phyloP scores from a whole-genome alignment of 2,113 vertebrate genomes.

The Potamarius usumacintae region DNA sequence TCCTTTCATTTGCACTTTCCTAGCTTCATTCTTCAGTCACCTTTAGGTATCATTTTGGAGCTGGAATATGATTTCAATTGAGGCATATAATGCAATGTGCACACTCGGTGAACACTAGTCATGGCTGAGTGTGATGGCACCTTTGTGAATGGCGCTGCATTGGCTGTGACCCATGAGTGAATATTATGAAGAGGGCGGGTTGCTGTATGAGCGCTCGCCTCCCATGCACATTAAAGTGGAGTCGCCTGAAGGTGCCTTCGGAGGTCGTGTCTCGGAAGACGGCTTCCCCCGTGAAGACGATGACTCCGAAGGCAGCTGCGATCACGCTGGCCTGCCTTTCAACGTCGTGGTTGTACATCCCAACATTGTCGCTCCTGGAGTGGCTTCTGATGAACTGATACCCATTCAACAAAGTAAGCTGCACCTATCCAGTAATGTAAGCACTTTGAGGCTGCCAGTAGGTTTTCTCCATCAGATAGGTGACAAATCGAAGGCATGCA shows the following conservation, averaged over 20 bases:
- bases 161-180: constrained; percentile 76
- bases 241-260: constrained; percentile 78
- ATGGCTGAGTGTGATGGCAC: constrained; percentile 37
- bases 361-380: constrained; percentile 75
- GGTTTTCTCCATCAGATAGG: background rate
- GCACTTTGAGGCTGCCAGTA: background rate
- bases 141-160: constrained; percentile 64
- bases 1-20: background rate
- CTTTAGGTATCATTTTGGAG: background rate
- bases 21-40: background rate
- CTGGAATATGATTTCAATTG: constrained; percentile 14
- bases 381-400: constrained; percentile 75
- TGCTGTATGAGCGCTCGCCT: constrained; percentile 81
- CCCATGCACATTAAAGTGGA: constrained; percentile 83
- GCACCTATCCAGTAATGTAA: background rate
- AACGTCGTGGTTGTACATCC: constrained; percentile 81
- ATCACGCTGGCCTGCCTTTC: constrained; percentile 76
- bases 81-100: constrained; percentile 2
- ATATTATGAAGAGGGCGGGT: constrained; percentile 80
- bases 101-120: constrained; percentile 24
- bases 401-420: constrained; percentile 76
- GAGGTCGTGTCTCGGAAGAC: constrained; percentile 74
- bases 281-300: constrained; percentile 78
- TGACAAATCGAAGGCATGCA: background rate
- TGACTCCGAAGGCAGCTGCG: constrained; percentile 76